A percentile compares a stretch with the other conserved stretches of the same genome.
Conservation (phyloP, 2,797 vertebrate genomes). For the Adelosebastes latens region DNA sequence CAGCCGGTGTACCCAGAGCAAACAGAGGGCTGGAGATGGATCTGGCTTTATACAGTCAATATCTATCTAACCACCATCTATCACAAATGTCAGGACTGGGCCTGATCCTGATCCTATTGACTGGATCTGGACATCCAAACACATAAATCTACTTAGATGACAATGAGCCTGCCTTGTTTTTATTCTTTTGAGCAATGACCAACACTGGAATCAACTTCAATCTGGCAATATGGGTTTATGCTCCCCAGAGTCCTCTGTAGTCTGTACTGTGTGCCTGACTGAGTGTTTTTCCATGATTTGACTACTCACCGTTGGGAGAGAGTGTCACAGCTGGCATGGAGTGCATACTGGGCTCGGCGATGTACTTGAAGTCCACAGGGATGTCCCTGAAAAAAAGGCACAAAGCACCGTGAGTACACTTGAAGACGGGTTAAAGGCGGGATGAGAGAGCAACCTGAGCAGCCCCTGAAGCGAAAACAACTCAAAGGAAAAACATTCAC, state of each 20-base stretch:
- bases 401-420: slow-evolving; percentile 37
- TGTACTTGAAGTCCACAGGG: slow-evolving; percentile 99
- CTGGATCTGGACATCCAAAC: not conserved
- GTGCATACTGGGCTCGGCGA: slow-evolving; percentile 99
- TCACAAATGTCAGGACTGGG: not conserved
- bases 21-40: not conserved
- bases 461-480: not conserved
- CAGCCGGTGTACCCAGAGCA: slow-evolving; percentile 9
- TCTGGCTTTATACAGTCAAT: not conserved
- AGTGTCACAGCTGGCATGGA: slow-evolving; percentile 98
- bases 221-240: slow-evolving; percentile 22
- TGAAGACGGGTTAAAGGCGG: slow-evolving; percentile 20
- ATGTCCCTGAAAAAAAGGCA: slow-evolving; percentile 90
- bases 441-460: slow-evolving; percentile 10
- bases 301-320: slow-evolving; percentile 94
- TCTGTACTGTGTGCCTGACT: not conserved
- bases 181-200: not conserved
- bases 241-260: slow-evolving; percentile 5
- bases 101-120: not conserved
- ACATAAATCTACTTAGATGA: not conserved
- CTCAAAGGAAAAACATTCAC: not conserved
- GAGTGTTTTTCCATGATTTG: slow-evolving; percentile 4
- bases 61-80: not conserved
- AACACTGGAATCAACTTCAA: slow-evolving; percentile 2
- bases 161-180: not conserved